Base-by-base conservation (phyloP, 1,140 invertebrate species). In the Harlomillsia oculata region DNA sequence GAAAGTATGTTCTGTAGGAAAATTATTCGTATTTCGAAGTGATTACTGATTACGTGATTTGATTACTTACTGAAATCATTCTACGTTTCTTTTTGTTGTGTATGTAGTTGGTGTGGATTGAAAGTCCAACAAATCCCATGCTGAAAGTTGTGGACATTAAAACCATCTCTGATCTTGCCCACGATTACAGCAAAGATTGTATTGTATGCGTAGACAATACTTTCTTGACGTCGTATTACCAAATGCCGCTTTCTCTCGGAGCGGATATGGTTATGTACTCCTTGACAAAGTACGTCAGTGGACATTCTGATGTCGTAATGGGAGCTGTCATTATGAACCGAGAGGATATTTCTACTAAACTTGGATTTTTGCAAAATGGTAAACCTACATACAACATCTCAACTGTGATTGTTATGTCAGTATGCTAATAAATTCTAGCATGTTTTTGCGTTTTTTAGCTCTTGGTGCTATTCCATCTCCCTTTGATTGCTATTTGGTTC, bases 291-390 rank as follows among this genome's bases (percentile, higher is more conserved):
- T 99, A 97, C 68, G 46, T 51, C 16, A 59, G 55, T 59, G 60
- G 95, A 0, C 95, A 99, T 72, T 86, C 89, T 1, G 96, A 99
- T 76, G 86, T 97, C 39, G 83, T 99, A 1, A 98, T 99, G 96
- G 96, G 96, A 4, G 84, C 87, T 8, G 78, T 85, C 6, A 77
- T 86, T 25, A 79, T 83, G 3, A 91, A 82, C 60, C 77, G 82
- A 67, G 79, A 86, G 49, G 80, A 81, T 41, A 65, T 96, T 0
- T 79, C 81, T 63, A 69, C 84, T 23, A 78, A 77, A 69, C 69
- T 98, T 13, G 77, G 81, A 60, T 97, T 87, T 72, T 72, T 93
- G 49, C 94, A 98, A 79, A 94, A 96, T 70, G 78, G 89, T 92
- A 77, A 28, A 5, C 2, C 26, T 6, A 21, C 26, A 23, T 46